Conservation (phyloP, 2,797 vertebrate species). For the Anisognathus igniventris region DNA sequence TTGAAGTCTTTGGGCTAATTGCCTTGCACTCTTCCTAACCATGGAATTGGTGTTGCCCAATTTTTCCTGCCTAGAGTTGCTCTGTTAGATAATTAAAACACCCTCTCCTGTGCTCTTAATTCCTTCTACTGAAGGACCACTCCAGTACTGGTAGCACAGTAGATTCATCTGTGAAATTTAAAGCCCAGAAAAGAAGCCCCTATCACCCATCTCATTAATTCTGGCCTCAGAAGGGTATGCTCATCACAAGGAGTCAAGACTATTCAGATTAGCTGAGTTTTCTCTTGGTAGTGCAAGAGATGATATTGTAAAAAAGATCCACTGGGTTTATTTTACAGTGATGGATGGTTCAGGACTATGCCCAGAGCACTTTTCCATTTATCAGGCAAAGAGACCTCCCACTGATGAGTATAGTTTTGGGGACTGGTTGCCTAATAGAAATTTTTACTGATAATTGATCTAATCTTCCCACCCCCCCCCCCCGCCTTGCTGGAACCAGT, state of each 20-base stretch:
- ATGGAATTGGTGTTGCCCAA: background rate
- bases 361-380: conserved; percentile 38
- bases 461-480: background rate
- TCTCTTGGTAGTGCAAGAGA: conserved; percentile 8
- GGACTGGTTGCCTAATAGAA: conserved; percentile 8
- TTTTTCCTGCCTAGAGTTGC: background rate
- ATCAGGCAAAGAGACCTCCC: conserved; percentile 2
- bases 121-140: background rate
- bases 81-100: background rate
- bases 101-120: background rate
- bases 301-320: conserved; percentile 2
- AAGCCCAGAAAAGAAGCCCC: background rate
- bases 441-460: conserved; percentile 38
- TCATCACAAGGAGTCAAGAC: background rate
- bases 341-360: conserved; percentile 1
- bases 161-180: background rate
- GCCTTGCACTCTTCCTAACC: background rate
- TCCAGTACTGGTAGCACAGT: background rate
- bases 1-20: background rate
- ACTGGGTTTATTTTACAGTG: background rate
- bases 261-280: conserved; percentile 8
- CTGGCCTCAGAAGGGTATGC: background rate
- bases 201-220: conserved; percentile 34
- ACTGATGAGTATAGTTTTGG: conserved; percentile 12
- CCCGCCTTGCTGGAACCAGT: background rate